Evolutionary conservation across 2,113 vertebrate genomes (phyloP), one percentile per base, ranked within the genome.

Genomic region (Neofelis nebulosa): DNA sequence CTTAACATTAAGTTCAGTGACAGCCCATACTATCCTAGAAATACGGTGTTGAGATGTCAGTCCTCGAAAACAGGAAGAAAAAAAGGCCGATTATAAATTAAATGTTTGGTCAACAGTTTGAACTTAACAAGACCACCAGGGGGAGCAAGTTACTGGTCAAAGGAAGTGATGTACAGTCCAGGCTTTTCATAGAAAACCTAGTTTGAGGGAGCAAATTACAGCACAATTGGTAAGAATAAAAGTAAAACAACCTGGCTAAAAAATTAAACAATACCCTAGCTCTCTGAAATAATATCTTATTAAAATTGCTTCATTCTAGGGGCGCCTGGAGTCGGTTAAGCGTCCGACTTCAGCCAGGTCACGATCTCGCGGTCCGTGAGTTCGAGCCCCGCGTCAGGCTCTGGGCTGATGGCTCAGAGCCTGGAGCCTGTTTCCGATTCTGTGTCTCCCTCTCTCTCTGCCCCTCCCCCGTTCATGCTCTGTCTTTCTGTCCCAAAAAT

Each of bases 101-200:
- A 76, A 3, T 76, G 13, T 36, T 33, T 84, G 81, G 57, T 87
- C 74, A 81, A 95, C 15, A 90, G n/a, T 71, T 93, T 96, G 38
- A 97, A 41, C n/a, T 82, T 55, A 68, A 15, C 25, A 81, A 36
- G 45, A 96, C 97, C 97, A 98, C 96, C 92, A 98, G 95, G 96
- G 95, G 97, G 97, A 97, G 97, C 95, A 98, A 95, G 87, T 90
- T 90, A 81, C 87, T 96, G 97, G 89, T 84, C 95, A 95, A 74
- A 94, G 78, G 55, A 81, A 76, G 29, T 86, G 36, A 89, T 71
- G 11, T 48, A 50, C 15, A 50, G 4, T 57, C 18, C 61, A 94
- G 48, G 71, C 7, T 63, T 92, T 45, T 33, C 93, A 45, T 3
- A 36, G 55, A 88, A 96, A 90, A 83, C 3, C 7, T 33, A 29